Conservation (phyloP, 1,140 invertebrate genomes). For the Bombus impatiens region DNA sequence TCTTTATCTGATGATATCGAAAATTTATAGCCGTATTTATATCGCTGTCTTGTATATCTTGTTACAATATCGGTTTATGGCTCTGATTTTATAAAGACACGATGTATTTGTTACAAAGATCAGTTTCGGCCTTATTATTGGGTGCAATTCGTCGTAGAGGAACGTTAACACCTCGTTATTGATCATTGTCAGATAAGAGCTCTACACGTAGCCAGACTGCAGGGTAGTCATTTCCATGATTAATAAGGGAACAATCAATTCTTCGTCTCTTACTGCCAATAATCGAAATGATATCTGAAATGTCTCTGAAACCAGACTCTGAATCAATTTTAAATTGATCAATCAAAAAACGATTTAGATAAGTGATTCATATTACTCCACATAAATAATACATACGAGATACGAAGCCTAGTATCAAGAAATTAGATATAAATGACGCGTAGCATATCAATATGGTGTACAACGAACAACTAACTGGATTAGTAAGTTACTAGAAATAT, state of each 20-base stretch:
- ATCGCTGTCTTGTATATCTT: too few relatives aligned
- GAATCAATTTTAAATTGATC: neutral
- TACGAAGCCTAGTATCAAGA: neutral
- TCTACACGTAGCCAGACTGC: too few relatives aligned
- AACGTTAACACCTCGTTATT: too few relatives aligned
- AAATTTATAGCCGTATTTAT: too few relatives aligned
- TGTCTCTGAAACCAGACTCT: neutral
- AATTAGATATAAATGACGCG: neutral
- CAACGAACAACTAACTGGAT: neutral
- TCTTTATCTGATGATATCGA: too few relatives aligned
- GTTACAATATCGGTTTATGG: too few relatives aligned
- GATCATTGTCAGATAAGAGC: too few relatives aligned
- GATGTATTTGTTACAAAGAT: too few relatives aligned
- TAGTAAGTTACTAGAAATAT: neutral
- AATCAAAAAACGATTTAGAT: neutral
- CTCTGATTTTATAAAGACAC: too few relatives aligned
- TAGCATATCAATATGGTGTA: too few relatives aligned
- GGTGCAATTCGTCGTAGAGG: too few relatives aligned
- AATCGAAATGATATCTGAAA: neutral
- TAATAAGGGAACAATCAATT: neutral
- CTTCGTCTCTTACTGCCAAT: neutral
- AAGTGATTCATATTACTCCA: neutral
- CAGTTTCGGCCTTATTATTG: neutral
- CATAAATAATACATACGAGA: neutral
- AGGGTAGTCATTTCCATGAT: too few relatives aligned